Evolutionary conservation across 2,113 vertebrate species (phyloP).

Genomic region (Myanophis thanlyinensis): DNA sequence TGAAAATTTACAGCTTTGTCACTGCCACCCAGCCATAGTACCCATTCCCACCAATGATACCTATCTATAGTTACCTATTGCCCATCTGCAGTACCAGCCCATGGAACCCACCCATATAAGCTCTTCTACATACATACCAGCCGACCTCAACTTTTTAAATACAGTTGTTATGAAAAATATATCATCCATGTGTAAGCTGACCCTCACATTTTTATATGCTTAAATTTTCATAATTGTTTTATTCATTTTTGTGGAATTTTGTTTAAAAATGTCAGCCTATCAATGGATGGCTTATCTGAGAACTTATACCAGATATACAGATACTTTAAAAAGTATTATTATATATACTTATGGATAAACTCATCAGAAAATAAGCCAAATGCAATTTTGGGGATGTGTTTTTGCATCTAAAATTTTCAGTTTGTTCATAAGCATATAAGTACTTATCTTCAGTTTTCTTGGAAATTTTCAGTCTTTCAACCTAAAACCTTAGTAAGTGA

Average conservation of each 20-base stretch:
- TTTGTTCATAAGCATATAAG: not conserved
- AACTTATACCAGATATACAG: not conserved
- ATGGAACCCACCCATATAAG: not conserved
- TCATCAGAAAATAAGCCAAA: not conserved
- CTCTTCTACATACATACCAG: not conserved
- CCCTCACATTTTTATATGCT: not conserved
- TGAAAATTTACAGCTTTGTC: not conserved
- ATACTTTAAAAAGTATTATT: not conserved
- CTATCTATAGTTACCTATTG: not conserved
- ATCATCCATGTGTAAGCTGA: not conserved
- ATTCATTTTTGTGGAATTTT: not conserved
- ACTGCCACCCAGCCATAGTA: not conserved
- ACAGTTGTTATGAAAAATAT: not conserved
- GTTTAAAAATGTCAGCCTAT: not conserved
- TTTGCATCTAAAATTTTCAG: not conserved
- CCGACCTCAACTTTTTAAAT: not conserved
- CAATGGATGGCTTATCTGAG: not conserved
- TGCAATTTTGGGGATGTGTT: not conserved
- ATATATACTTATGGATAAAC: not conserved
- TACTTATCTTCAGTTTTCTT: not conserved
- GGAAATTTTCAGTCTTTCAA: not conserved
- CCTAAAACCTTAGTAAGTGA: not conserved
- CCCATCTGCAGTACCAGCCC: not conserved
- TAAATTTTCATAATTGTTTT: not conserved
- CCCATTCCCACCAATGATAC: not conserved